Evolutionary conservation across 1,140 invertebrate genomes (phyloP).

Genomic region (Daktulosphaira vitifoliae): DNA sequence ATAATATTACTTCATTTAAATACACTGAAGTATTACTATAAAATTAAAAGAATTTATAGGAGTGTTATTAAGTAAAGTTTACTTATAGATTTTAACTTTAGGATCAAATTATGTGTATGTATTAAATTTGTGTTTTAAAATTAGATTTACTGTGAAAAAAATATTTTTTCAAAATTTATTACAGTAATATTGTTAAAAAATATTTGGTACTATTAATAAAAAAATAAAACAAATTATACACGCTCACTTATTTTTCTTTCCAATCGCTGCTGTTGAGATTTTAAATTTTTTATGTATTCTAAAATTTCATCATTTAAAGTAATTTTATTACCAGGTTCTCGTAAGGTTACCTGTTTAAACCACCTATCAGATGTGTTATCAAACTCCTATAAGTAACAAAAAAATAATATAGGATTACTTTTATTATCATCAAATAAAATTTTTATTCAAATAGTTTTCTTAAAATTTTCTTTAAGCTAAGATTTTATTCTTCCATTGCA

Average conservation of each 20-base stretch:
- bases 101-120: too few species aligned
- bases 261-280: background rate
- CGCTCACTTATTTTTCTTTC: conserved; percentile 10
- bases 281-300: background rate
- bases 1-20: too few species aligned
- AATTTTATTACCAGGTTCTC: background rate
- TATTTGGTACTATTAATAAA: background rate
- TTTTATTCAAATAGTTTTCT: too few species aligned
- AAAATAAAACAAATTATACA: background rate
- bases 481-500: too few species aligned
- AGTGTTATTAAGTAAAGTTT: too few species aligned
- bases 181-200: background rate
- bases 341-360: conserved; percentile 7
- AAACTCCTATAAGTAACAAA: background rate
- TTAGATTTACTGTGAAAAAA: too few species aligned
- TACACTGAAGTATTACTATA: too few species aligned
- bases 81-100: too few species aligned
- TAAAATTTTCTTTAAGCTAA: too few species aligned
- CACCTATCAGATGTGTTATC: background rate
- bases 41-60: too few species aligned
- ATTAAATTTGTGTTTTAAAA: too few species aligned
- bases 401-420: too few species aligned
- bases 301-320: conserved; percentile 7
- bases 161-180: background rate
- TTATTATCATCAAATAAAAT: background rate